Conservation (phyloP, 1,140 invertebrate genomes). For the Ceratitis capitata region DNA sequence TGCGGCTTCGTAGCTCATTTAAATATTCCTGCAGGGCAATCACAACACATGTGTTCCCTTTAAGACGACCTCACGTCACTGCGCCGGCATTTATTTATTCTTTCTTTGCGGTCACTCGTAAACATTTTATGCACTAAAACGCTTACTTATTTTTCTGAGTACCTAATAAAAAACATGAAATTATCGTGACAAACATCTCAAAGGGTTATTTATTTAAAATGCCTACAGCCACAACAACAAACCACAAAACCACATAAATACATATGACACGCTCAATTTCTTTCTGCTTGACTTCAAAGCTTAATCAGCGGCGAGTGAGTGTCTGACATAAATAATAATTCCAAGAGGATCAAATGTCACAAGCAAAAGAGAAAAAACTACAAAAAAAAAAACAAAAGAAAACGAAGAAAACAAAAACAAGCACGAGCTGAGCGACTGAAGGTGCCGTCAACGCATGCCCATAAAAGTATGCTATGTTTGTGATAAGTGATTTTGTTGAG, state of each 20-base stretch:
- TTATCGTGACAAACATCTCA: slow-evolving; percentile 44
- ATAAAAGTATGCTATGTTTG: not conserved
- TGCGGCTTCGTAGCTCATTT: no score
- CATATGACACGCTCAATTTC: no score
- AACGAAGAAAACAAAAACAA: no score
- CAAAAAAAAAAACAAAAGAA: no score
- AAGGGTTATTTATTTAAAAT: slow-evolving; percentile 20
- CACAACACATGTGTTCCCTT: not conserved
- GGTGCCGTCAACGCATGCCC: not conserved
- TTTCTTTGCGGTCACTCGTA: not conserved
- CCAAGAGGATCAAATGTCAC: slow-evolving; percentile 1
- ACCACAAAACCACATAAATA: not conserved
- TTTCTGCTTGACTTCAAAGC: no score
- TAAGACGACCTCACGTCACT: no score
- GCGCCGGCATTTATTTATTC: no score
- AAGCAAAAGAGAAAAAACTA: no score
- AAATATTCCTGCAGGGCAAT: not conserved
- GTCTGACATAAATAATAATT: not conserved
- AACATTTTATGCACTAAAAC: not conserved
- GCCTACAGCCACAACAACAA: no score
- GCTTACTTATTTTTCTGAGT: slow-evolving; percentile 6
- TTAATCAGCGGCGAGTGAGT: no score
- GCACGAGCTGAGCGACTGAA: not conserved
- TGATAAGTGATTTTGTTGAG: not conserved
- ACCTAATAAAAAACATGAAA: slow-evolving; percentile 44